A percentile compares a stretch with the other conserved stretches of the same genome.
phyloP scores from a whole-genome alignment of 2,797 vertebrate species.

The Benthosema pterotum region DNA sequence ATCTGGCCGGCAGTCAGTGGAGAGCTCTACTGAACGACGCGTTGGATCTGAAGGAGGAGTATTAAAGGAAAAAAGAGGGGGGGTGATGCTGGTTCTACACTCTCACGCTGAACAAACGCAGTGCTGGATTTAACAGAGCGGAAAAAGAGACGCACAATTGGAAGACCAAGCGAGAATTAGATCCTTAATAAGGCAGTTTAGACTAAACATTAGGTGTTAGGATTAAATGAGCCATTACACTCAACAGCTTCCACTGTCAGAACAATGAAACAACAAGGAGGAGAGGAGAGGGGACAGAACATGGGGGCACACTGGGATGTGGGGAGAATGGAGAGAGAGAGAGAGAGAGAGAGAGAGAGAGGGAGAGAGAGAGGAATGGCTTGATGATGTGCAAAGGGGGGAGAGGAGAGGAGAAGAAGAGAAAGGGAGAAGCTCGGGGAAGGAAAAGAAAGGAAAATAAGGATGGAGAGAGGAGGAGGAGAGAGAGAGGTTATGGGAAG shows the following conservation, averaged over 20 bases:
- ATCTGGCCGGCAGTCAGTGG: constrained; percentile 32
- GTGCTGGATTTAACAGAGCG: constrained; percentile 30
- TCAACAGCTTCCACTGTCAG: constrained; percentile 44
- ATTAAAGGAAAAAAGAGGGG: background rate
- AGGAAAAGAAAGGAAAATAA: too few species aligned
- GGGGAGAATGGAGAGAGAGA: constrained; percentile 15
- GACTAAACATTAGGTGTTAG: constrained; percentile 54
- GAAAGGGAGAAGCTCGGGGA: constrained; percentile 17
- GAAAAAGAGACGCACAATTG: constrained; percentile 60
- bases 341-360: constrained; percentile 27
- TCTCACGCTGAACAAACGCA: background rate
- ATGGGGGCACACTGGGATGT: constrained; percentile 1
- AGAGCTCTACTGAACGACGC: constrained; percentile 22
- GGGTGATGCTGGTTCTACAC: constrained; percentile 9
- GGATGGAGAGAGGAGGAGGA: constrained; percentile 18
- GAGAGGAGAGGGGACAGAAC: background rate
- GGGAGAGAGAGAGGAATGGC: constrained; percentile 37
- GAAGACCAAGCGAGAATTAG: constrained; percentile 59
- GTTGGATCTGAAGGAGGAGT: background rate
- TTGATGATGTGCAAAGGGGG: constrained; percentile 6
- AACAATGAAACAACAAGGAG: constrained; percentile 33
- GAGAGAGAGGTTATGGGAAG: constrained; percentile 30
- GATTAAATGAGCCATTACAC: constrained; percentile 72
- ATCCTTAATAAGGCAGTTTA: constrained; percentile 62
- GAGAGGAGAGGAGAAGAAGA: constrained; percentile 11